These are phyloP conservation scores for Hoplostethus mediterraneus DNA, from an alignment of 2,797 vertebrate species.

Conservation along the genomic window DNA sequence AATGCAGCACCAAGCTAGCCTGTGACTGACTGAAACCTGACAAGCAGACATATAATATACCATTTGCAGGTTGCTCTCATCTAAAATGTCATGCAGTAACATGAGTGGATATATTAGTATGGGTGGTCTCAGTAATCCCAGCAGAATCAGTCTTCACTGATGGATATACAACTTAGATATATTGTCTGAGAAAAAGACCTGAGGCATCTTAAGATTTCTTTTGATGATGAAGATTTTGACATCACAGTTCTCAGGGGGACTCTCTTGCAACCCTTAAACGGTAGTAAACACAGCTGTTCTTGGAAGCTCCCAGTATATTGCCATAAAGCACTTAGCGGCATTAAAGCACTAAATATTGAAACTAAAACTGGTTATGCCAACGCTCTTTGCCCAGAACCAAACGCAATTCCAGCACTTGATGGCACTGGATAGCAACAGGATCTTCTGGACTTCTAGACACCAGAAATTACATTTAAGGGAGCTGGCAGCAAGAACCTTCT, in stretches of 20 bases:
- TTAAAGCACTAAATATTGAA: slow-evolving; percentile 50
- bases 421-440: neutral
- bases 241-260: slow-evolving; percentile 19
- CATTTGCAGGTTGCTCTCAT: slow-evolving; percentile 16
- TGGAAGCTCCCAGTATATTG: slow-evolving; percentile 33
- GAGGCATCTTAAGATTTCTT: neutral
- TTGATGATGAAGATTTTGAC: slow-evolving; percentile 10
- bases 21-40: slow-evolving; percentile 3
- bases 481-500: slow-evolving; percentile 14
- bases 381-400: slow-evolving; percentile 12
- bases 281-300: slow-evolving; percentile 52
- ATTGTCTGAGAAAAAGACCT: neutral
- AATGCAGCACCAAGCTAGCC: slow-evolving; percentile 5
- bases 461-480: slow-evolving; percentile 13
- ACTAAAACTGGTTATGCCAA: slow-evolving; percentile 42
- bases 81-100: too few species aligned
- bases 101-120: too few species aligned
- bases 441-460: slow-evolving; percentile 16
- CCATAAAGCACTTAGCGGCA: slow-evolving; percentile 43
- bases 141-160: neutral
- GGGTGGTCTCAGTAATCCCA: too few species aligned
- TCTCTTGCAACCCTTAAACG: slow-evolving; percentile 37
- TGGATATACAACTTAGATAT: neutral
- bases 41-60: neutral
- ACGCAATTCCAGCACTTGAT: slow-evolving; percentile 26